Conservation (phyloP, 2,113 vertebrate genomes). For the Colinus virginianus region DNA sequence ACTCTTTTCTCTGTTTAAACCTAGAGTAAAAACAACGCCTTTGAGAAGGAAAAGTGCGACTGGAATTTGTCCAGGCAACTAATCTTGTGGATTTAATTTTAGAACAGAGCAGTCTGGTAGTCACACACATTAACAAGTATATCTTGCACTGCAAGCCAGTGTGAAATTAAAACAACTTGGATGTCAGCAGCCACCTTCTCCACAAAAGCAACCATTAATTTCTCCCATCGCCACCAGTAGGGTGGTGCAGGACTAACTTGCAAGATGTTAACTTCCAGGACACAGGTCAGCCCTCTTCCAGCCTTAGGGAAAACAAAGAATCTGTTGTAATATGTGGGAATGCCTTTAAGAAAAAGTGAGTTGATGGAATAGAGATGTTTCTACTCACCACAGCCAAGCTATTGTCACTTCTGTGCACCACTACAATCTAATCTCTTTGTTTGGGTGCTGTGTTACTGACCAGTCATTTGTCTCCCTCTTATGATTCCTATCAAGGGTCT, state of each 20-base stretch:
- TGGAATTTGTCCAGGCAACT: neutral
- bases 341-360: neutral
- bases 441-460: neutral
- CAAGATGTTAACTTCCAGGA: neutral
- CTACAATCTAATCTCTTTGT: neutral
- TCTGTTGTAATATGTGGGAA: neutral
- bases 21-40: conserved; percentile 7
- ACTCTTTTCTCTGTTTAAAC: conserved; percentile 31
- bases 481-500: conserved; percentile 26
- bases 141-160: neutral
- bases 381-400: neutral
- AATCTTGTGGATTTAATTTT: neutral
- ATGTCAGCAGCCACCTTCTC: neutral
- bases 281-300: neutral
- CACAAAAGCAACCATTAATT: neutral
- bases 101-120: neutral
- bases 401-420: neutral
- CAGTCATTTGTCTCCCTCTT: neutral
- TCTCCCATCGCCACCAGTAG: neutral
- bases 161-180: neutral
- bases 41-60: neutral
- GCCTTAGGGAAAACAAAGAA: neutral
- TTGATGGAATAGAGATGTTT: neutral
- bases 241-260: neutral
- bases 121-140: neutral